Base-by-base conservation (phyloP, 2,888 invertebrate genomes). In the Melinaea marsaeus region DNA sequence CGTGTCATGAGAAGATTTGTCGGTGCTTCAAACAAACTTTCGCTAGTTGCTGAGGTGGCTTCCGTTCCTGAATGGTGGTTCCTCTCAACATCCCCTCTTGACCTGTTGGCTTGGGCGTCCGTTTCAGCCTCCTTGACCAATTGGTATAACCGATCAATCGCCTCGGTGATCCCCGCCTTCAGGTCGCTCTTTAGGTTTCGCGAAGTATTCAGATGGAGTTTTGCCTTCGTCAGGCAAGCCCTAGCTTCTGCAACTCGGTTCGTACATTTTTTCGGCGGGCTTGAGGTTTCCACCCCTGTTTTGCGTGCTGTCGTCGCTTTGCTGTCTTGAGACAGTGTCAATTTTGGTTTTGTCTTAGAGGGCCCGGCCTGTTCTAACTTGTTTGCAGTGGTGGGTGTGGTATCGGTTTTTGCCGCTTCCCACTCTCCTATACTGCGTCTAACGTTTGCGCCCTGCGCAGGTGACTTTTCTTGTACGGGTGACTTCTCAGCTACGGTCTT, bases 121-220 rank as follows among this genome's bases (percentile, higher is more conserved):
- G 2, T 37, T n/a, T 66, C 66, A 3, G 56, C 55, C 2, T 63
- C 61, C 35, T 63, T 66, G 7, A 63, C 63, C 2, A 66, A 34
- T 51, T 66, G 58, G 37, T 61, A 63, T 0, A 63, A 55, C 46
- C 56, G 35, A 11, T 66, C 63, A 1, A 66, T 2, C 1, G 54
- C 58, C n/a, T 42, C 32, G 0, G 37, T 47, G 0, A 61, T 59
- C 4, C 42, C 63, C 0, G 13, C 9, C 42, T 63, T 66, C 48
- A 66, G 58, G 0, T 66, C 66, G 2, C 61, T 61, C 46, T 63
- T 66, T n/a, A 58, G 7, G 37, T 66, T 66, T n/a, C 62, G 9
- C 0, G 62, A 60, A 13, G 35, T 58, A 2, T 22, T 46, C 0
- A 61, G 33, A 9, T 61, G 46, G 3, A 42, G 7, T 13, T 64